Evolutionary conservation across 2,888 invertebrate genomes (phyloP).

Genomic region (Myopa testacea): DNA sequence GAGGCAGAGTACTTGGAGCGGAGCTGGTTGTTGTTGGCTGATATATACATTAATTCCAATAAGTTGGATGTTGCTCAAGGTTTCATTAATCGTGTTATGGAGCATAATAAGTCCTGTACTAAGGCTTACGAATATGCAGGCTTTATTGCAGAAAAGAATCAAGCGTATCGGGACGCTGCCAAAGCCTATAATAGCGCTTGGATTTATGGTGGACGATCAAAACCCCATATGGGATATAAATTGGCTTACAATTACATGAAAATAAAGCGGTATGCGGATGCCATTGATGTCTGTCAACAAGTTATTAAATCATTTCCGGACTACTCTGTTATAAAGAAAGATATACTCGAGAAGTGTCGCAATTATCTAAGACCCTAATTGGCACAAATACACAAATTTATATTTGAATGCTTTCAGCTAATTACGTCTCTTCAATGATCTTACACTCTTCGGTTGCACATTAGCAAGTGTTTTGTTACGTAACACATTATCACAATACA

Average conservation of each 20-base stretch:
- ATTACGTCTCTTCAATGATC: too few species aligned
- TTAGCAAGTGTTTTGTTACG: too few species aligned
- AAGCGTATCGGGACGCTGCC: slow-evolving; percentile 87
- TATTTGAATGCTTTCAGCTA: too few species aligned
- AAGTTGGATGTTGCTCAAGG: slow-evolving; percentile 90
- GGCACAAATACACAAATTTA: not conserved
- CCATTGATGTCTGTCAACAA: slow-evolving; percentile 90
- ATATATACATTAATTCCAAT: slow-evolving; percentile 84
- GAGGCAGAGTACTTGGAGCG: slow-evolving; percentile 96
- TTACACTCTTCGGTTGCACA: not conserved
- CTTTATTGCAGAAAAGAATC: slow-evolving; percentile 90
- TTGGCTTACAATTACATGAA: slow-evolving; percentile 93
- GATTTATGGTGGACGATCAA: slow-evolving; percentile 83
- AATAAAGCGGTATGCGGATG: slow-evolving; percentile 87
- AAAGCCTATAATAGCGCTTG: slow-evolving; percentile 86
- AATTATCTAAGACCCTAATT: slow-evolving; percentile 77
- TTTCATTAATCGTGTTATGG: slow-evolving; percentile 79
- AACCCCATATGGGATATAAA: slow-evolving; percentile 91
- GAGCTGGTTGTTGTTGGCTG: slow-evolving; percentile 94
- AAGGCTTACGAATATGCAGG: slow-evolving; percentile 90
- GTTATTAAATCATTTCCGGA: slow-evolving; percentile 85
- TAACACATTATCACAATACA: too few species aligned
- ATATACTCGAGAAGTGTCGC: slow-evolving; percentile 91
- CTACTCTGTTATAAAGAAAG: slow-evolving; percentile 91
- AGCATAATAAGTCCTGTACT: slow-evolving; percentile 88